phyloP scores from a whole-genome alignment of 1,140 invertebrate species.

The Ips typographus region DNA sequence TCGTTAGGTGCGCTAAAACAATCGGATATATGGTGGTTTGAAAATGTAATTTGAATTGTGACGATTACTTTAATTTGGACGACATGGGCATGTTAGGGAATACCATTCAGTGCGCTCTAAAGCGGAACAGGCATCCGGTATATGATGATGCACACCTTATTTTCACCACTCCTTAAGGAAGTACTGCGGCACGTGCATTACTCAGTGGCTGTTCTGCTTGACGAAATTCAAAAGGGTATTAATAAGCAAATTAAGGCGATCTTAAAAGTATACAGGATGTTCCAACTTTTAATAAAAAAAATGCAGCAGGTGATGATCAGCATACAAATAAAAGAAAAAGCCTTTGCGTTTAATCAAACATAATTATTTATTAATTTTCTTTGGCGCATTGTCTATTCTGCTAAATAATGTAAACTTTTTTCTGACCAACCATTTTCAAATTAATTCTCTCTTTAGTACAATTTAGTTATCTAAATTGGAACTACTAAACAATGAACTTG shows the following conservation, averaged over 20 bases:
- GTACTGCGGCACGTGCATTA: background rate
- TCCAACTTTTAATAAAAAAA: too few relatives aligned
- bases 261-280: too few relatives aligned
- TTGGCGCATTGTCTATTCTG: too few relatives aligned
- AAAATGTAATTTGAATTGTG: background rate
- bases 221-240: conserved; percentile 1
- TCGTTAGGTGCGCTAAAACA: conserved; percentile 17
- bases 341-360: too few relatives aligned
- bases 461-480: too few relatives aligned
- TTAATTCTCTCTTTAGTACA: too few relatives aligned
- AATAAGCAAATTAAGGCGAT: background rate
- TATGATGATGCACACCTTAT: conserved; percentile 1
- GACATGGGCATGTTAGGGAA: too few relatives aligned
- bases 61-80: background rate
- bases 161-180: conserved; percentile 12
- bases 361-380: too few relatives aligned
- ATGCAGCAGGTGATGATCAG: too few relatives aligned
- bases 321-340: too few relatives aligned
- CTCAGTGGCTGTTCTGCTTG: conserved; percentile 7
- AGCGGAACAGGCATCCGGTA: conserved; percentile 8
- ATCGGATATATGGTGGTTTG: conserved; percentile 20
- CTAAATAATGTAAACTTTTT: too few relatives aligned
- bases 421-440: too few relatives aligned
- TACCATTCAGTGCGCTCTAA: background rate
- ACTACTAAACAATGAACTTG: background rate